Evolutionary conservation across 2,888 invertebrate genomes (phyloP).

Genomic region (Euzophera pinguis): DNA sequence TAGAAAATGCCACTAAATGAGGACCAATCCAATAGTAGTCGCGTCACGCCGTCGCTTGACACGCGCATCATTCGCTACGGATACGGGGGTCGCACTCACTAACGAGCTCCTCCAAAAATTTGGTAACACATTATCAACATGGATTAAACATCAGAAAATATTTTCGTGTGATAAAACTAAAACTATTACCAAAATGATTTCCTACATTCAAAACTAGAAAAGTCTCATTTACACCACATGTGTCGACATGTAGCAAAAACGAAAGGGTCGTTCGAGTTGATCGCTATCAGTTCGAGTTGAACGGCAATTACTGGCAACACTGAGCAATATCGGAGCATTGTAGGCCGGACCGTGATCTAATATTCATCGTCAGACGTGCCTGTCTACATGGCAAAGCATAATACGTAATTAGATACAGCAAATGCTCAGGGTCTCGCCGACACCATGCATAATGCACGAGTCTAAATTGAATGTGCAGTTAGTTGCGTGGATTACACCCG

Average conservation of each 20-base stretch:
- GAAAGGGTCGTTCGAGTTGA: conserved; percentile 19
- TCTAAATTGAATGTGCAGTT: conserved; percentile 74
- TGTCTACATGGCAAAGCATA: conserved; percentile 71
- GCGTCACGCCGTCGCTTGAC: no score
- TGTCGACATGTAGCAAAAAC: conserved; percentile 16
- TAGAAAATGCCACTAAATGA: no score
- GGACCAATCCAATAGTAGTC: no score
- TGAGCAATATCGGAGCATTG: conserved; percentile 55
- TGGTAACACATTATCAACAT: no score
- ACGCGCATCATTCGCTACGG: no score
- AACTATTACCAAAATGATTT: conserved; percentile 17
- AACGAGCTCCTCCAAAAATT: no score
- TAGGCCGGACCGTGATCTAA: conserved; percentile 64
- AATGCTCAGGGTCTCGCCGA: conserved; percentile 59
- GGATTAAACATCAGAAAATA: not conserved
- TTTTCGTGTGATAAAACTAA: not conserved
- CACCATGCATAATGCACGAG: conserved; percentile 71
- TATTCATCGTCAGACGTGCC: conserved; percentile 71
- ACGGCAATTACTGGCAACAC: conserved; percentile 45
- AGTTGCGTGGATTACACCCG: conserved; percentile 57
- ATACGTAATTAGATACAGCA: conserved; percentile 77
- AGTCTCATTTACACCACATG: conserved; percentile 8
- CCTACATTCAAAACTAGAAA: conserved; percentile 8
- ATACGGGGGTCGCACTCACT: no score
- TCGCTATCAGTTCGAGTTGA: conserved; percentile 18